phyloP scores from a whole-genome alignment of 2,797 vertebrate genomes.

The Fundulus diaphanus region DNA sequence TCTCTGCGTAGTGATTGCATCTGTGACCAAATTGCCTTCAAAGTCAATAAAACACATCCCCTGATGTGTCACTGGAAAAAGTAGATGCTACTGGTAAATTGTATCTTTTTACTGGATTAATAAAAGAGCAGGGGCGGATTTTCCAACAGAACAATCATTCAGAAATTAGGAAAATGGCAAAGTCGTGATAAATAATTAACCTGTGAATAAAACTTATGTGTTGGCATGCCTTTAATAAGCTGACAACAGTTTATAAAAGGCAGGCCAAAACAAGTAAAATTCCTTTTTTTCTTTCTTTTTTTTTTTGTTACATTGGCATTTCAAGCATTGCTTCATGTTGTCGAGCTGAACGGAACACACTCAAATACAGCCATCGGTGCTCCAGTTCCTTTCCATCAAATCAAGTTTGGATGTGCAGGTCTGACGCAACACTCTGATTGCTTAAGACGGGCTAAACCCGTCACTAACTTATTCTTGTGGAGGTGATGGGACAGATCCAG shows the following conservation, averaged over 20 bases:
- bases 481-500: neutral
- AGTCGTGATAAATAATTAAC: neutral
- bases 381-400: neutral
- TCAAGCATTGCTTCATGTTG: constrained; percentile 1
- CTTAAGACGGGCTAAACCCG: constrained; percentile 12
- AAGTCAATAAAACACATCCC: constrained; percentile 26
- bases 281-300: neutral
- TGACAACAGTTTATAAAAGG: neutral
- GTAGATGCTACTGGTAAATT: neutral
- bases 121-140: neutral
- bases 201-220: neutral
- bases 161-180: neutral
- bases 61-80: constrained; percentile 22
- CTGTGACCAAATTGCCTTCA: constrained; percentile 23
- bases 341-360: neutral
- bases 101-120: neutral
- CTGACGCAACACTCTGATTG: constrained; percentile 17
- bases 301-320: constrained; percentile 13
- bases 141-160: neutral
- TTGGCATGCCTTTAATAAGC: too few species aligned
- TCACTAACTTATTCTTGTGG: neutral
- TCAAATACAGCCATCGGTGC: neutral
- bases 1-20: constrained; percentile 40
- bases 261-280: neutral
- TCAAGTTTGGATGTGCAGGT: constrained; percentile 44